A percentile compares a stretch with the other conserved stretches of the same genome.
Conservation (phyloP, 2,797 vertebrate species). For the Alauda arvensis region DNA sequence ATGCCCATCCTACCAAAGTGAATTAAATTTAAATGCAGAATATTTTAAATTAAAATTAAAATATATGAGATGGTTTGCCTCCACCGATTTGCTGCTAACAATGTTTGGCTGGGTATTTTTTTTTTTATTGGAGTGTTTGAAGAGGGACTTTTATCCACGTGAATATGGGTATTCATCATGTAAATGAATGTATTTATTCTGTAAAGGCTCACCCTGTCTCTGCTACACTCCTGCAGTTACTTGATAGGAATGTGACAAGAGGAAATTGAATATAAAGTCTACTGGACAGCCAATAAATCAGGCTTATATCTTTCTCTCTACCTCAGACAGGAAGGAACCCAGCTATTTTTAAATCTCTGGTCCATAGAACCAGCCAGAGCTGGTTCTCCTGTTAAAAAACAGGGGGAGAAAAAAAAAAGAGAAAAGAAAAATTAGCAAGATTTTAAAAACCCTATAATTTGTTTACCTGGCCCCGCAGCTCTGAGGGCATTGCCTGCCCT, state of each 20-base stretch:
- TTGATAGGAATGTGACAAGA: conserved; percentile 67
- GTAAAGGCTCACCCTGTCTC: conserved; percentile 36
- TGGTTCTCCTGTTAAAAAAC: neutral
- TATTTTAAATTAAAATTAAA: neutral
- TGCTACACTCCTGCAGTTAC: conserved; percentile 52
- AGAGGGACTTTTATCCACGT: conserved; percentile 29
- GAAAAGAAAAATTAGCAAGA: neutral
- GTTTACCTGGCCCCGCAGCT: neutral
- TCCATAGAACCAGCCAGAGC: neutral
- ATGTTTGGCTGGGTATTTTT: conserved; percentile 24
- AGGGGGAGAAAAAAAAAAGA: fast-evolving
- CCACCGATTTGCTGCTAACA: neutral
- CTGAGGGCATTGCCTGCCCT: neutral
- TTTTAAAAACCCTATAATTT: neutral
- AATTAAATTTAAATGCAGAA: neutral
- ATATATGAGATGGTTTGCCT: neutral
- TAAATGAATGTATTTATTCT: conserved; percentile 61
- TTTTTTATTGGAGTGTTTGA: conserved; percentile 1
- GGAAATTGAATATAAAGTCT: conserved; percentile 67
- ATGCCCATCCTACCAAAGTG: fast-evolving
- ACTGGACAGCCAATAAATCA: conserved; percentile 65
- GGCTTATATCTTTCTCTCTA: conserved; percentile 65
- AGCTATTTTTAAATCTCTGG: conserved; percentile 55
- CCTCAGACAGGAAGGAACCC: conserved; percentile 62
- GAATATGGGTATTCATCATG: conserved; percentile 56